Evolutionary conservation across 53 echinoderm and acorn worm genomes (phyloP).

Genomic region (Holothuria scabra): DNA sequence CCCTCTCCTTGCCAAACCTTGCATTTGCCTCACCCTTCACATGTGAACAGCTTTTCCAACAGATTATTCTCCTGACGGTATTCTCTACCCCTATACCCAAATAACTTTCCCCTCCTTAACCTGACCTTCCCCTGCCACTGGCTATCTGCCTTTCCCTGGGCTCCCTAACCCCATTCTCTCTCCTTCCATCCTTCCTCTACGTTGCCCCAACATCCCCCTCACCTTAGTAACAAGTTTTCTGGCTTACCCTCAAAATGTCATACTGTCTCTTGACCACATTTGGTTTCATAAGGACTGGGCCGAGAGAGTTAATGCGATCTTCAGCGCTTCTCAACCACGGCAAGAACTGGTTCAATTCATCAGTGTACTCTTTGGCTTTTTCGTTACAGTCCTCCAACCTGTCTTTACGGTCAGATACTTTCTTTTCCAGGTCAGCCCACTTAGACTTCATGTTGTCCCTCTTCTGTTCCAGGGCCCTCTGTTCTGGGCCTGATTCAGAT

Average conservation of each 20-base stretch:
- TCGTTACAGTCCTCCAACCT: conserved; percentile 74
- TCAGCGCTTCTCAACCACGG: conserved; percentile 96
- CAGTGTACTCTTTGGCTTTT: conserved; percentile 86
- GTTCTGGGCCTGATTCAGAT: conserved; percentile 78
- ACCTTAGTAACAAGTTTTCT: no score
- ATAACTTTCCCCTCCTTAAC: no score
- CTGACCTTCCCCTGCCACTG: no score
- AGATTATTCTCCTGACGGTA: no score
- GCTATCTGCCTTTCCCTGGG: no score
- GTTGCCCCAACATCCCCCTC: no score
- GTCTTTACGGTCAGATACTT: conserved; percentile 72
- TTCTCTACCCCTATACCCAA: no score
- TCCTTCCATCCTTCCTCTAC: no score
- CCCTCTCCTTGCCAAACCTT: no score
- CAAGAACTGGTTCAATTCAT: conserved; percentile 90
- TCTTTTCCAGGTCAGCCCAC: conserved; percentile 84
- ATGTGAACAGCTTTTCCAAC: no score
- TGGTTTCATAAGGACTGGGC: conserved; percentile 89
- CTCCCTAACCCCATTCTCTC: no score
- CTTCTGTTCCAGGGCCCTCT: conserved; percentile 79
- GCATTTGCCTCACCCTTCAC: no score
- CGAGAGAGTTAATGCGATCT: conserved; percentile 83
- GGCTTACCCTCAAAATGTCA: conserved; percentile 77
- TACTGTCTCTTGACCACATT: conserved; percentile 92
- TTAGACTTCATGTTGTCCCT: conserved; percentile 73